Conservation (phyloP, 2,113 vertebrate species). For the Corythoichthys haematopterus region DNA sequence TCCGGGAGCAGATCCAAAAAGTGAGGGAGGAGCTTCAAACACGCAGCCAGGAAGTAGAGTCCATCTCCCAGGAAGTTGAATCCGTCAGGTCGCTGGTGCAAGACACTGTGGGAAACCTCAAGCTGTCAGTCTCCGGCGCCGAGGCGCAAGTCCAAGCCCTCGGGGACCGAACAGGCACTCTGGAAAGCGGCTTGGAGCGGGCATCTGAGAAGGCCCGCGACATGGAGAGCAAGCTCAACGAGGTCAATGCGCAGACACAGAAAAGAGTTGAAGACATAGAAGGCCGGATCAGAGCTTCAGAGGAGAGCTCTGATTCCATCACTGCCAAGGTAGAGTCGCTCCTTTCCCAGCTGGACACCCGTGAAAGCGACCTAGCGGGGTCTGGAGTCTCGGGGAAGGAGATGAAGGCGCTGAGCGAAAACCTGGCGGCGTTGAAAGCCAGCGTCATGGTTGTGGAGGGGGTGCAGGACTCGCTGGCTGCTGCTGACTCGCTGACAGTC, state of each 20-base stretch:
- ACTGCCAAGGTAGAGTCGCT: slow-evolving; percentile 67
- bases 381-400: slow-evolving; percentile 47
- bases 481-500: slow-evolving; percentile 57
- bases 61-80: slow-evolving; percentile 80
- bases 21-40: slow-evolving; percentile 86
- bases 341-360: slow-evolving; percentile 64
- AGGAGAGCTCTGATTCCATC: slow-evolving; percentile 68
- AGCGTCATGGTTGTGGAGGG: slow-evolving; percentile 50
- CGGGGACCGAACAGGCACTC: slow-evolving; percentile 62
- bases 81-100: slow-evolving; percentile 75
- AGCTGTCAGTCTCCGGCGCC: slow-evolving; percentile 65
- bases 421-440: slow-evolving; percentile 67
- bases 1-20: slow-evolving; percentile 76
- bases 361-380: slow-evolving; percentile 60
- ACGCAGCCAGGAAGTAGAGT: slow-evolving; percentile 83
- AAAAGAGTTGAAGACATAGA: slow-evolving; percentile 69
- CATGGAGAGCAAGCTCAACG: slow-evolving; percentile 51
- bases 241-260: slow-evolving; percentile 55
- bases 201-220: slow-evolving; percentile 42
- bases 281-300: slow-evolving; percentile 66
- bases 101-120: slow-evolving; percentile 74
- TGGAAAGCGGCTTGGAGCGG: slow-evolving; percentile 65
- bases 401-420: slow-evolving; percentile 43
- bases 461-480: slow-evolving; percentile 60
- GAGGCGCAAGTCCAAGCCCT: slow-evolving; percentile 67